Evolutionary conservation across 2,797 vertebrate genomes (phyloP), one percentile per base, ranked within the genome.

Genomic region (Naso thynnoides): DNA sequence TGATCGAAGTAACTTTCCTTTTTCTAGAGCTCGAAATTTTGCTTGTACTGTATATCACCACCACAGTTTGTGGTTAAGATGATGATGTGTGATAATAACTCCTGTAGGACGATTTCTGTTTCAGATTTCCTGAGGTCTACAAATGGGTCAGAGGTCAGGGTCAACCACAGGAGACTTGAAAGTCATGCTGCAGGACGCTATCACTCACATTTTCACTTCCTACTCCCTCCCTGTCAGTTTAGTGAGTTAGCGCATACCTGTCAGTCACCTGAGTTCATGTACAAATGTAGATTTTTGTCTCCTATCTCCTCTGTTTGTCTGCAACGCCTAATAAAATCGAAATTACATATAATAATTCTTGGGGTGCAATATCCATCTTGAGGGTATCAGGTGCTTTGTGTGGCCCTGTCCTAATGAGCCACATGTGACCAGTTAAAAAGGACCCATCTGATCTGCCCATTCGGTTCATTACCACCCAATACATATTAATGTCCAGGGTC

Each of bases 401-500:
- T 71, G 81, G 86, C 69, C 79, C 70, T 54, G 39, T 39, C 89
- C 88, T 93, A 93, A 93, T 93, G 90, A 92, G 92, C 92, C 92
- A 93, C 91, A 93, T 93, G 92, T 89, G 92, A 92, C 91, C 89
- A 90, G 89, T 93, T 93, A 92, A 87, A 87, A 88, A 85, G 89
- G 90, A 86, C 89, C 91, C 92, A 93, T 92, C 92, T 93, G 92
- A 93, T 91, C 79, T 84, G 73, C 81, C 90, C 88, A 82, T 85
- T 92, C 82, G 86, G 90, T 89, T 93, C 91, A 93, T 93, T 93
- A 93, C 92, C 81, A 54, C 84, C 81, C 91, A 93, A 93, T 93
- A 93, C 92, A 93, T 93, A 93, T 93, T 93, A 92, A 93, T 92
- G 91, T 78, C 86, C 89, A 91, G 89, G 89, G 87, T 92, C 90